Evolutionary conservation across 2,888 invertebrate species (phyloP), one percentile per base, ranked within the genome.

Genomic region (Ennomos fuscantarius): DNA sequence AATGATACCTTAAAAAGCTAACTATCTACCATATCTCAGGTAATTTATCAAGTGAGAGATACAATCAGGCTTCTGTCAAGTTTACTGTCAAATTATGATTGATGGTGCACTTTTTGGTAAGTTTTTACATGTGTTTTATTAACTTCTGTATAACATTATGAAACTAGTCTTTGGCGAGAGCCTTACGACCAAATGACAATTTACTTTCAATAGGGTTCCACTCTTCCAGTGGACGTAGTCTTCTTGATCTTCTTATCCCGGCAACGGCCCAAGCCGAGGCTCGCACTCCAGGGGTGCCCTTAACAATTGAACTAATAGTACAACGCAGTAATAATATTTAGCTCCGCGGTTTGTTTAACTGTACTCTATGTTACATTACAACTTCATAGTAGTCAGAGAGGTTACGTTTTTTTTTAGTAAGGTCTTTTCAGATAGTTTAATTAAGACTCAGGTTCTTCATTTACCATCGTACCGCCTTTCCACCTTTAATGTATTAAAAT

Each of bases 21-120:
- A 54, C 46, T 47, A 48, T 36, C 10, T 15, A 24, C 24, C 24
- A 9, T 8, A 34, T 9, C 5, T 34, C 13, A 24, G 1, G 33
- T n/a, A 33, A 15, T 10, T 48, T 47, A 54, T 55, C 8, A 37
- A 11, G 3, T 12, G 55, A 36, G 9, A 33, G 36, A 37, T 46
- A 51, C 45, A 51, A 47, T 57, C 56, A 56, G 34, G 48, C 8
- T 5, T 1, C 50, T 36, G 49, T 41, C 43, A 55, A 9, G 33
- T 55, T 9, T 13, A 45, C 55, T 40, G 50, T 55, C 51, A 51
- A 57, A 57, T 11, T 12, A 12, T 51, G 56, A 57, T 57, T 39
- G 56, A 57, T 57, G 56, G 8, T 31, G 32, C 10, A 24, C n/a
- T 31, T 32, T 42, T 6, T 8, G 10, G 42, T 43, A 42, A 13